A percentile compares a stretch with the other conserved stretches of the same genome.
Evolutionary conservation across 1,140 invertebrate species (phyloP).

Genomic region (Liolophura sinensis): DNA sequence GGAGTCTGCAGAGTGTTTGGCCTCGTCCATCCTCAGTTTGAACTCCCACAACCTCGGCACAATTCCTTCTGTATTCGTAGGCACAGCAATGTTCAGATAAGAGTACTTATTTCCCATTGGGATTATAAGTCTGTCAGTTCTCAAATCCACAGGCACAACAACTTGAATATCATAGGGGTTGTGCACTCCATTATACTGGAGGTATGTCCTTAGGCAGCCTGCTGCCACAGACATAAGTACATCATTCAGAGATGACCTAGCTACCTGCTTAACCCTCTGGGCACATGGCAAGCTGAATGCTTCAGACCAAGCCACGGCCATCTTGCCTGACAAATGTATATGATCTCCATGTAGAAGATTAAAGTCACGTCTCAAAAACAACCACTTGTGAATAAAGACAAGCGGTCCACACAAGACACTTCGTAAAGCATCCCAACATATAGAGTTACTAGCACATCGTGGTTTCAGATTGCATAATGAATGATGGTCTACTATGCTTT

Average conservation of each 20-base stretch:
- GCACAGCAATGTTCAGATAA: conserved; percentile 59
- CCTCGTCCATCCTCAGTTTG: conserved; percentile 60
- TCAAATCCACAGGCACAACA: conserved; percentile 61
- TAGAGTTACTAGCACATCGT: conserved; percentile 54
- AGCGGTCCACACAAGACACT: conserved; percentile 64
- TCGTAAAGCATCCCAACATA: conserved; percentile 51
- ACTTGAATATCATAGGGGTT: conserved; percentile 62
- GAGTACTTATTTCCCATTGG: conserved; percentile 59
- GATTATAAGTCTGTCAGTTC: conserved; percentile 5
- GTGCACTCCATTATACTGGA: conserved; percentile 49
- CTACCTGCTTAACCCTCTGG: conserved; percentile 61
- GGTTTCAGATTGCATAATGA: conserved; percentile 50
- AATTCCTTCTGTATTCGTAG: conserved; percentile 64
- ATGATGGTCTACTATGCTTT: conserved; percentile 62
- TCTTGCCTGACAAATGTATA: conserved; percentile 38
- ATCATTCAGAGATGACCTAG: conserved; percentile 64
- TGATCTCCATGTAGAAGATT: conserved; percentile 50
- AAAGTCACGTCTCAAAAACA: conserved; percentile 47
- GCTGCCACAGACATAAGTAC: conserved; percentile 63
- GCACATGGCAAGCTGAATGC: conserved; percentile 56
- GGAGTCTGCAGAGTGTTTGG: conserved; percentile 63
- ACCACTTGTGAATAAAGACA: conserved; percentile 61
- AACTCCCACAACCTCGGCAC: conserved; percentile 68
- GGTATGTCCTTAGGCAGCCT: conserved; percentile 61
- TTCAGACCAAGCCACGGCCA: conserved; percentile 61